Evolutionary conservation across 2,888 invertebrate species (phyloP), one percentile per base, ranked within the genome.

Genomic region (Cephalotes varians): DNA sequence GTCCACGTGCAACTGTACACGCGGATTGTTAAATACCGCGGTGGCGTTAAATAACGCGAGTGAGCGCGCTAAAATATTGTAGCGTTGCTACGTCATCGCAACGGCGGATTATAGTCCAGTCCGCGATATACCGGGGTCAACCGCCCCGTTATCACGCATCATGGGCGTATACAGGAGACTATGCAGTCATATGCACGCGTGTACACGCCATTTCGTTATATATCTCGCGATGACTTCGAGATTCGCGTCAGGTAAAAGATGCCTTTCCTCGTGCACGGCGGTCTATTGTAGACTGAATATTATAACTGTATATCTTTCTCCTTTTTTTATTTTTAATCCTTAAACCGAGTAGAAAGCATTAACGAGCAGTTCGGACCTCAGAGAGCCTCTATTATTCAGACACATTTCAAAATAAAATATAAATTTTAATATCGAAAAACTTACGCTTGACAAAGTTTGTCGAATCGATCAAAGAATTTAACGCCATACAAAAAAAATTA

Each of bases 111-210:
- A 91, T 89, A 92, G 91, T 91, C 88, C 93, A 91, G 86, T 76
- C 80, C 71, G 86, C 83, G 92, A 92, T 92, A 91, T 86, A 83
- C 90, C 82, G 90, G 91, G 92, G 93, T 93, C 92, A 92, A 93
- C 90, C 91, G 92, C 88, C 90, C 88, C 87, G 87, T 91, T 92
- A 92, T 93, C 92, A 85, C 80, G 73, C 73, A 64, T 76, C 60
- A 62, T 54, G 58, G 49, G 56, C 72, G 62, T 71, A 84, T 65
- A 72, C 21, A 80, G 64, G 72, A 67, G 12, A 51, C 44, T 44
- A 15, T 62, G 64, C 47, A 47, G 44, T 25, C 37, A 12, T 25
- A 34, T 31, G 64, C 51, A 31, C 44, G 72, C 25, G 79, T 44
- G 73, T 49, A 37, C 18, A 65, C 37, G 51, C n/a, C 25, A 76